Evolutionary conservation across 2,113 vertebrate species (phyloP).

Genomic region (Ochotona curzoniae): DNA sequence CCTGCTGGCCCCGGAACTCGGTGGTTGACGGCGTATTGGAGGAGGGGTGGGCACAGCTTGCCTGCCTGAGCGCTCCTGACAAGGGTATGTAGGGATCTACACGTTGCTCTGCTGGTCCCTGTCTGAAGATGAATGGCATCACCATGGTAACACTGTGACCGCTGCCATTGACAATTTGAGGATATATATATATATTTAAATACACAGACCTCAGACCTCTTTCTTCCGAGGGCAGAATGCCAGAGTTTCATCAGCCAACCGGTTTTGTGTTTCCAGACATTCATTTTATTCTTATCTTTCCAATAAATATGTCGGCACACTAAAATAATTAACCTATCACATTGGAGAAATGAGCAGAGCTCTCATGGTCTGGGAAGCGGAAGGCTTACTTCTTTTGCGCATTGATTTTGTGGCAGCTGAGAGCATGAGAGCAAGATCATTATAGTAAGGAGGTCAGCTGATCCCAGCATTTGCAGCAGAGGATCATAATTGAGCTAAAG

Average conservation of each 20-base stretch:
- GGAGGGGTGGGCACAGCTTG: background rate
- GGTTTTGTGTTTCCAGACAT: background rate
- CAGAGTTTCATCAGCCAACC: conserved; percentile 3
- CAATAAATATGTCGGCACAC: background rate
- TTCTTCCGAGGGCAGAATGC: background rate
- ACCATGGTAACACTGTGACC: background rate
- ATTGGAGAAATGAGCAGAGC: conserved; percentile 38
- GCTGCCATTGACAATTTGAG: background rate
- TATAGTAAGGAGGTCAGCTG: background rate
- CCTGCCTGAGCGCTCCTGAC: rapidly evolving
- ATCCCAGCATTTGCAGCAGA: conserved; percentile 18
- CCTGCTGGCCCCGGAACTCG: background rate
- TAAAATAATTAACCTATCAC: conserved; percentile 41
- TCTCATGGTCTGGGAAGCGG: background rate
- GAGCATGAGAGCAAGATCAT: conserved; percentile 15
- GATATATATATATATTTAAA: background rate
- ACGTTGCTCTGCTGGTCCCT: background rate
- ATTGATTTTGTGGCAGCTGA: background rate
- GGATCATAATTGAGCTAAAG: conserved; percentile 40
- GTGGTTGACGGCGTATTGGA: too few species aligned
- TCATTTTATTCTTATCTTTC: conserved; percentile 11
- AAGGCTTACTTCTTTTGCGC: background rate
- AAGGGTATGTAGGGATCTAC: background rate
- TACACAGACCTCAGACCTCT: conserved; percentile 7
- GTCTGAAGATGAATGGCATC: background rate